Percentiles rank a stretch among this genome's conserved stretches.
phyloP scores from a whole-genome alignment of 2,888 invertebrate species.

The Hetaerina titia region DNA sequence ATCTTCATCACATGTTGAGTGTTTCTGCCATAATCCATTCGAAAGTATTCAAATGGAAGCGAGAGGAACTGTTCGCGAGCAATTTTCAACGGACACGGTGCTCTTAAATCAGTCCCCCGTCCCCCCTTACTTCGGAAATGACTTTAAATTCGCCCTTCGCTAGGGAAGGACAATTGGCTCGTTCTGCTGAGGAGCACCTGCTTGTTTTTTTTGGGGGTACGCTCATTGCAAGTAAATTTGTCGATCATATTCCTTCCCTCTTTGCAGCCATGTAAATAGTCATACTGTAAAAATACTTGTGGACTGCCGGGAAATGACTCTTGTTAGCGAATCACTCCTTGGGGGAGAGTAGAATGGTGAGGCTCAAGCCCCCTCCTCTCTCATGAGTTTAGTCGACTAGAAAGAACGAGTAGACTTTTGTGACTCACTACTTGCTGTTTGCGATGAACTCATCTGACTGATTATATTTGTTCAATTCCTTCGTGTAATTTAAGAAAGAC shows the following conservation, averaged over 20 bases:
- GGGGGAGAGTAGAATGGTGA: not conserved
- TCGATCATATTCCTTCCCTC: not conserved
- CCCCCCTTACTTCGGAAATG: not conserved
- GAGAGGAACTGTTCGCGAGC: not conserved
- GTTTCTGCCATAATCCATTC: not conserved
- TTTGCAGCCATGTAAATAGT: not conserved
- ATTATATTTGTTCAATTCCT: not conserved
- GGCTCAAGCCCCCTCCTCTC: not conserved
- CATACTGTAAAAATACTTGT: not conserved
- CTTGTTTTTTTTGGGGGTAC: not conserved
- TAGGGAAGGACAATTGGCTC: not conserved
- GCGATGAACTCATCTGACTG: not conserved
- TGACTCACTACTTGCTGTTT: conserved; percentile 6
- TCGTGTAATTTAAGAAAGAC: conserved; percentile 49
- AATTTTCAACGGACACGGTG: not conserved
- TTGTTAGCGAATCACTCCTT: not conserved
- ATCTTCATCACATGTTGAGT: not conserved
- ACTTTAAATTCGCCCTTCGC: not conserved
- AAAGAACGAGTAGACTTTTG: not conserved
- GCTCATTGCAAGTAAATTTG: not conserved
- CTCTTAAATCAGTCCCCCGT: not conserved
- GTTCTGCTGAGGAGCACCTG: not conserved
- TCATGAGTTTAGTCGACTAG: not conserved
- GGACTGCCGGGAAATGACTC: not conserved
- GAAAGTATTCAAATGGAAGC: not conserved